A percentile compares a stretch with the other conserved stretches of the same genome.
Evolutionary conservation across 1,140 invertebrate species (phyloP).

Genomic region (Pemphigus obesinymphae): DNA sequence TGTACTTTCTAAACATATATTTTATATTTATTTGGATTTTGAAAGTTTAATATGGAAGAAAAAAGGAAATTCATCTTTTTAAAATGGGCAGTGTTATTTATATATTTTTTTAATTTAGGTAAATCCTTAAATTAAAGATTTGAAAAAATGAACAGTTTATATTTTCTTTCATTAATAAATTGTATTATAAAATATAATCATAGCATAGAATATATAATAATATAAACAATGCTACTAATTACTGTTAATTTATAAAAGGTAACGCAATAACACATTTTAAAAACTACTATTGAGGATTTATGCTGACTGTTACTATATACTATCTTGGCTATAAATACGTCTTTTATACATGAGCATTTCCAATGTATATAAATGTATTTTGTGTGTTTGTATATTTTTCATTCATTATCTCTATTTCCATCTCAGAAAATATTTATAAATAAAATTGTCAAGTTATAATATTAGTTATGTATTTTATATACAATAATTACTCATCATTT

Average conservation of each 20-base stretch:
- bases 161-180: neutral
- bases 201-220: neutral
- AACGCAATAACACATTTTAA: neutral
- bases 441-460: neutral
- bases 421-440: neutral
- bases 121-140: too few species aligned
- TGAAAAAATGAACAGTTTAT: neutral
- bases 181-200: too few species aligned
- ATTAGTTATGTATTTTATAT: neutral
- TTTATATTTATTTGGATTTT: too few species aligned
- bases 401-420: conserved; percentile 18
- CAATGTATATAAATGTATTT: neutral
- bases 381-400: neutral
- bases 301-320: neutral
- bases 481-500: conserved; percentile 3
- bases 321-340: neutral
- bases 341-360: neutral
- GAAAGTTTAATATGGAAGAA: too few species aligned
- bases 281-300: neutral
- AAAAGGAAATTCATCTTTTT: too few species aligned
- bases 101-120: too few species aligned
- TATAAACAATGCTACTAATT: conserved; percentile 1
- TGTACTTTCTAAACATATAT: too few species aligned
- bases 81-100: too few species aligned
- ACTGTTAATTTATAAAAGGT: neutral